Percentiles rank a stretch among this genome's conserved stretches.
Conservation (phyloP, 2,797 vertebrate species). For the Sebastes trivittatus region DNA sequence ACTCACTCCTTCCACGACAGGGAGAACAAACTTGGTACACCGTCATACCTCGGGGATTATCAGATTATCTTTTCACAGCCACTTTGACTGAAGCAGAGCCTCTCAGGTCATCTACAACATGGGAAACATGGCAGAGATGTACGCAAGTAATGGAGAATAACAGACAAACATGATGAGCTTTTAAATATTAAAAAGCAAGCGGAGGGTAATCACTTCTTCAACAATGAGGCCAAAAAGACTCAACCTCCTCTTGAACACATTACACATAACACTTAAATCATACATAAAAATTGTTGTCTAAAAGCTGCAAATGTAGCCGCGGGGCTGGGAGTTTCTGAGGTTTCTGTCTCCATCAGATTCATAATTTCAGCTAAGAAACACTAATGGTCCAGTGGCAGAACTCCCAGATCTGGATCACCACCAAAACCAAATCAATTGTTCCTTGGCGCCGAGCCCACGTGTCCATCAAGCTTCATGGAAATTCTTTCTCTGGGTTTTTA, state of each 20-base stretch:
- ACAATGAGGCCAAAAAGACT: background rate
- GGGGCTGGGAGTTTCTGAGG: constrained; percentile 1
- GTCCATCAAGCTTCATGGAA: constrained; percentile 18
- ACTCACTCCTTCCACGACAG: constrained; percentile 39
- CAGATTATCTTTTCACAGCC: constrained; percentile 73
- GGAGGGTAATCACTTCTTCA: background rate
- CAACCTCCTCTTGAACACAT: background rate
- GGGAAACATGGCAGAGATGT: constrained; percentile 15
- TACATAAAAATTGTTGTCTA: background rate
- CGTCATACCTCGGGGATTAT: constrained; percentile 74
- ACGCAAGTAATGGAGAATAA: background rate
- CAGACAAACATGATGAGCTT: background rate
- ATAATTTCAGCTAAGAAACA: constrained; percentile 26
- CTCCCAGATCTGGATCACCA: constrained; percentile 21
- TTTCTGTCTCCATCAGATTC: constrained; percentile 2
- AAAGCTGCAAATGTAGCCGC: background rate
- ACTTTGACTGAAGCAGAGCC: constrained; percentile 51
- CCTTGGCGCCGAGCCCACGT: background rate
- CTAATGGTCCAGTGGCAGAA: constrained; percentile 22
- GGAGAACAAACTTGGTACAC: constrained; percentile 37
- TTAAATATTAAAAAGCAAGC: background rate
- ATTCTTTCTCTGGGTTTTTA: constrained; percentile 2
- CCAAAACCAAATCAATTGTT: constrained; percentile 25
- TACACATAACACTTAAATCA: background rate
- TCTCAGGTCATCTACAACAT: constrained; percentile 42